These are phyloP conservation scores for Halocynthia roretzi DNA, from an alignment of 23 tunicate genomes.

Conservation along the genomic window DNA sequence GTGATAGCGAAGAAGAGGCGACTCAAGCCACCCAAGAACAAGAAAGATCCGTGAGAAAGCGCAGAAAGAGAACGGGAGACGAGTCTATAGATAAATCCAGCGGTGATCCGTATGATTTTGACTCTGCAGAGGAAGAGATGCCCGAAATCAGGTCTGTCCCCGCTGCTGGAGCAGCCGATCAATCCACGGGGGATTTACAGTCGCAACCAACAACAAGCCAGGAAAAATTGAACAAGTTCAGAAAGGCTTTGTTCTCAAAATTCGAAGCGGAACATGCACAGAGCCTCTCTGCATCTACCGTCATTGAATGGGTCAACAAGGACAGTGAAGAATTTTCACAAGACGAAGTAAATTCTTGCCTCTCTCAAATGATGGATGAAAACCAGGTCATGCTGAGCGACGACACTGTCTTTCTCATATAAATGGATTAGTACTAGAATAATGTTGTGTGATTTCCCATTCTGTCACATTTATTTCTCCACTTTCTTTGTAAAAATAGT, in stretches of 20 bases:
- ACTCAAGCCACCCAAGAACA: slow-evolving; percentile 6
- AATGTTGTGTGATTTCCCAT: too few relatives aligned
- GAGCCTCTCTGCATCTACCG: slow-evolving; percentile 37
- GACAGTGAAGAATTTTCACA: slow-evolving; percentile 31
- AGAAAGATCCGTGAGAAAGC: not conserved
- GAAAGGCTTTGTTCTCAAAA: slow-evolving; percentile 52
- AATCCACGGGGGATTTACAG: slow-evolving; percentile 3
- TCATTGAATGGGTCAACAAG: slow-evolving; percentile 32
- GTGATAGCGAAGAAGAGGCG: slow-evolving; percentile 41
- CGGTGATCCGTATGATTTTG: slow-evolving; percentile 12
- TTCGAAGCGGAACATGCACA: slow-evolving; percentile 71
- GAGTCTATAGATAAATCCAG: not conserved
- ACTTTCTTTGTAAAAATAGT: too few relatives aligned
- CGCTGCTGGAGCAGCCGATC: slow-evolving; percentile 22
- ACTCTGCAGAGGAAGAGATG: slow-evolving; percentile 70
- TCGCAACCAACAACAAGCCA: slow-evolving; percentile 20
- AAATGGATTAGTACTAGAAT: not conserved
- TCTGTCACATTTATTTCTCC: too few relatives aligned
- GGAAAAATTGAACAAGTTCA: slow-evolving; percentile 48
- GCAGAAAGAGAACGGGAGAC: slow-evolving; percentile 3
- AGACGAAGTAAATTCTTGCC: slow-evolving; percentile 53
- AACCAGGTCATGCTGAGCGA: slow-evolving; percentile 90
- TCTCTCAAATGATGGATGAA: slow-evolving; percentile 92
- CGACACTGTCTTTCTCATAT: slow-evolving; percentile 77
- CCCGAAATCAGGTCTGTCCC: slow-evolving; percentile 40